phyloP scores from a whole-genome alignment of 2,113 vertebrate genomes.

The Lates calcarifer region DNA sequence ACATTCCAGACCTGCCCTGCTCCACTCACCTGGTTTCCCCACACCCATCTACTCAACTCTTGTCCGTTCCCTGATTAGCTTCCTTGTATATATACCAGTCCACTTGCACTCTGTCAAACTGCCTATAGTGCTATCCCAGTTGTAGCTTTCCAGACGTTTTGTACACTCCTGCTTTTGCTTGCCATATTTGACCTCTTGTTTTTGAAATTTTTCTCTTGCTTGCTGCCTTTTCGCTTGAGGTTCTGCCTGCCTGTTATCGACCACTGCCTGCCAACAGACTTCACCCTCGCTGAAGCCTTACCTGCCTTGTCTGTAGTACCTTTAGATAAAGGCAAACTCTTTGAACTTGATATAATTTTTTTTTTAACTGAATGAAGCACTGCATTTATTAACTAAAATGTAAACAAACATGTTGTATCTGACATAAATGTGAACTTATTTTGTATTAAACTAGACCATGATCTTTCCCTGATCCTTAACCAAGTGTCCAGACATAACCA shows the following conservation, averaged over 20 bases:
- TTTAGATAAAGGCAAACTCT: background rate
- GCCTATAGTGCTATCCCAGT: background rate
- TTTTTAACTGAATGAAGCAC: too few relatives aligned
- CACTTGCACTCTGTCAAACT: background rate
- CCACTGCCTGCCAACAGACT: background rate
- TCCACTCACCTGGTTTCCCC: background rate
- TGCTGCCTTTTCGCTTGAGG: background rate
- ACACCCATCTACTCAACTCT: background rate
- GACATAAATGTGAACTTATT: too few relatives aligned
- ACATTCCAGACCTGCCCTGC: too few relatives aligned
- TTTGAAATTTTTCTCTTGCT: background rate
- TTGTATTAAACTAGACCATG: too few relatives aligned
- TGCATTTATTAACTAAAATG: too few relatives aligned
- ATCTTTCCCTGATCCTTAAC: too few relatives aligned
- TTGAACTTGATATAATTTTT: too few relatives aligned
- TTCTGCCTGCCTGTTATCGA: background rate
- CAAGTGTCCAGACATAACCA: too few relatives aligned
- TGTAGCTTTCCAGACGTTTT: background rate
- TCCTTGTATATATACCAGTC: background rate
- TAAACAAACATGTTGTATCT: too few relatives aligned
- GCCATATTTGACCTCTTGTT: background rate
- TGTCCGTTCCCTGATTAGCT: background rate
- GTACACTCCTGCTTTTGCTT: background rate
- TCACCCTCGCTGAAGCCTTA: background rate
- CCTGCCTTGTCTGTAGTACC: background rate